phyloP scores from a whole-genome alignment of 2,113 vertebrate genomes.

The Cinclus cinclus region DNA sequence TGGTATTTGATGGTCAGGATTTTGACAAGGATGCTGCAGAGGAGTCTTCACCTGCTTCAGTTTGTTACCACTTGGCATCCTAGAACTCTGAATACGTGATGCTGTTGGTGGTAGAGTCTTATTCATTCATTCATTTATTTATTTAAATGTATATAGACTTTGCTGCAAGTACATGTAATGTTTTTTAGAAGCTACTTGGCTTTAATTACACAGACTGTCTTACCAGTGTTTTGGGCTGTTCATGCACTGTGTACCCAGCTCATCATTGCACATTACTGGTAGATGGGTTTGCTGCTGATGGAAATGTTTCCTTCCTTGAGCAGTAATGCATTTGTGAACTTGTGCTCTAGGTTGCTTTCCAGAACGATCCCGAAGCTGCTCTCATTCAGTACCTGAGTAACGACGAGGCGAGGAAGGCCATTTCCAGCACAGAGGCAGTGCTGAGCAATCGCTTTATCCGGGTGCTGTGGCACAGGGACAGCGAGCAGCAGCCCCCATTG shows the following conservation, averaged over 20 bases:
- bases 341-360: constrained; percentile 87
- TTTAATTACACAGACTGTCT: neutral
- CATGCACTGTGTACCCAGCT: neutral
- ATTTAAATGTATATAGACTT: neutral
- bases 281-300: neutral
- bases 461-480: constrained; percentile 92
- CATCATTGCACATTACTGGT: neutral
- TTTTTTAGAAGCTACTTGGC: neutral
- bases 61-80: neutral
- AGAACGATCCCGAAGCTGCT: constrained; percentile 91
- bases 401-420: constrained; percentile 91
- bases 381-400: constrained; percentile 92
- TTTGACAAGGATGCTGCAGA: neutral
- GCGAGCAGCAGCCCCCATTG: constrained; percentile 56
- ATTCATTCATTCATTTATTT: neutral
- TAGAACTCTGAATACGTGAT: neutral
- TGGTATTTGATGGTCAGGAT: neutral
- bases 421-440: constrained; percentile 92
- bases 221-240: neutral
- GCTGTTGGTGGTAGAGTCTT: neutral
- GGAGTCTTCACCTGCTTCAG: neutral
- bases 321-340: neutral
- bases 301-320: neutral
- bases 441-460: constrained; percentile 96
- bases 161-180: neutral